Percentiles rank a stretch among this genome's conserved stretches.
Evolutionary conservation across 37 sponge, comb jelly and placozoan species (phyloP).

Genomic region (Hormiphora californensis): DNA sequence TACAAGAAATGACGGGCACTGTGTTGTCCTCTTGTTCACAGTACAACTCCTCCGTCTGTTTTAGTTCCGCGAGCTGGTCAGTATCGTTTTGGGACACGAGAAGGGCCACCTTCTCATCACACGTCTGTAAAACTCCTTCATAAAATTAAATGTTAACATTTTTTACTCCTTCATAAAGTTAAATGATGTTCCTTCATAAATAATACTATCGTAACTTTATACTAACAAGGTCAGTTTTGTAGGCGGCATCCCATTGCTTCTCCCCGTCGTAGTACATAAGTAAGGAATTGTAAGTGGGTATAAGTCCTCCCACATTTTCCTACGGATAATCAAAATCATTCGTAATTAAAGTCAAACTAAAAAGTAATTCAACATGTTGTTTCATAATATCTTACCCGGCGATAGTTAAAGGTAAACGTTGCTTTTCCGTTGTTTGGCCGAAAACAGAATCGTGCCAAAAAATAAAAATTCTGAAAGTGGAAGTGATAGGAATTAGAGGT

Average conservation of each 20-base stretch:
- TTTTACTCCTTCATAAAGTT: not conserved
- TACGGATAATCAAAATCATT: not conserved
- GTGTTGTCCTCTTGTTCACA: conserved; percentile 38
- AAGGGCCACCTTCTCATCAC: conserved; percentile 33
- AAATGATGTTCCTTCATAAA: not conserved
- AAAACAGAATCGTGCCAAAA: conserved; percentile 50
- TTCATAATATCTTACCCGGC: conserved; percentile 32
- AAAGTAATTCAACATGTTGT: too few relatives aligned
- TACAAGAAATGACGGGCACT: not conserved
- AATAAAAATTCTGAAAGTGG: conserved; percentile 43
- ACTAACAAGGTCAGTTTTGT: conserved; percentile 17
- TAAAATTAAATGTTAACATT: not conserved
- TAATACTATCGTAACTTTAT: not conserved
- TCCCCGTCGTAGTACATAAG: conserved; percentile 22
- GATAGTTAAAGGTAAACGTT: conserved; percentile 21
- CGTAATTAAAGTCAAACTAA: too few relatives aligned
- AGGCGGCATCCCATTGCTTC: conserved; percentile 43
- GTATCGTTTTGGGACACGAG: not conserved
- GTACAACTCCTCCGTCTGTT: conserved; percentile 1
- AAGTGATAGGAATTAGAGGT: not conserved
- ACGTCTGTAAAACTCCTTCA: not conserved
- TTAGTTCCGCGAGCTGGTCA: not conserved
- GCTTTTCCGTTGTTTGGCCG: conserved; percentile 49
- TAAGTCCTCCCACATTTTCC: not conserved
- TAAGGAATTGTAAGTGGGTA: conserved; percentile 39